Evolutionary conservation across 2,888 invertebrate species (phyloP).

Genomic region (Ophion slaviceki): DNA sequence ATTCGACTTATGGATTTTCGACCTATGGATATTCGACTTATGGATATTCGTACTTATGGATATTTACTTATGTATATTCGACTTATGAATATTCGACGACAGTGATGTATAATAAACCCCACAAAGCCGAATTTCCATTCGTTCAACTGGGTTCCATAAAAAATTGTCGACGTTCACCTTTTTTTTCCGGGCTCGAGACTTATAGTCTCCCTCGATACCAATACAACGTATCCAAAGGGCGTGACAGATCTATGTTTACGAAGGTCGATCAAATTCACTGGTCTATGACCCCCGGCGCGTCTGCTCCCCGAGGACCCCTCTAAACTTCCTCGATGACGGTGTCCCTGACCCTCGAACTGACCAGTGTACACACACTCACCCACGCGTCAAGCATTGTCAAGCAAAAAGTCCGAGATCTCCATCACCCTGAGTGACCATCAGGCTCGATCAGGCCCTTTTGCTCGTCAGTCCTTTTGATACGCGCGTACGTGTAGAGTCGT

Average conservation of each 20-base stretch:
- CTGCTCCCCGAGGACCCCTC: conserved; percentile 45
- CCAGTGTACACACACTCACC: conserved; percentile 18
- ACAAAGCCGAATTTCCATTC: not conserved
- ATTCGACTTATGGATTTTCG: too few relatives aligned
- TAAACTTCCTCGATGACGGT: conserved; percentile 56
- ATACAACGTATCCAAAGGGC: conserved; percentile 8
- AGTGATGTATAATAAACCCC: not conserved
- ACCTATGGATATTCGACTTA: too few relatives aligned
- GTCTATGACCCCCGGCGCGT: conserved; percentile 54
- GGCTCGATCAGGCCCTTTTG: conserved; percentile 16
- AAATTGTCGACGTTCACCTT: not conserved
- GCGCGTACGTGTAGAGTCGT: conserved; percentile 27
- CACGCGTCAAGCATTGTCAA: not conserved
- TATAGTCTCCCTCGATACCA: not conserved
- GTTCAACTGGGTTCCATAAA: not conserved
- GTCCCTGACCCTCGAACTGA: conserved; percentile 63
- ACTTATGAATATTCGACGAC: too few relatives aligned
- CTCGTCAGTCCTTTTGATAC: not conserved
- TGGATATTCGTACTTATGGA: too few relatives aligned
- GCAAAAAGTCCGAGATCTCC: conserved; percentile 9
- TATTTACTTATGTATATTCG: too few relatives aligned
- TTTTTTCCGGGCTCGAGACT: not conserved
- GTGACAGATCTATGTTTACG: conserved; percentile 36
- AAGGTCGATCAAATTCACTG: conserved; percentile 56
- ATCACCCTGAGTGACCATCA: not conserved